phyloP scores from a whole-genome alignment of 2,113 vertebrate species.

The Glaucidium brasilianum region DNA sequence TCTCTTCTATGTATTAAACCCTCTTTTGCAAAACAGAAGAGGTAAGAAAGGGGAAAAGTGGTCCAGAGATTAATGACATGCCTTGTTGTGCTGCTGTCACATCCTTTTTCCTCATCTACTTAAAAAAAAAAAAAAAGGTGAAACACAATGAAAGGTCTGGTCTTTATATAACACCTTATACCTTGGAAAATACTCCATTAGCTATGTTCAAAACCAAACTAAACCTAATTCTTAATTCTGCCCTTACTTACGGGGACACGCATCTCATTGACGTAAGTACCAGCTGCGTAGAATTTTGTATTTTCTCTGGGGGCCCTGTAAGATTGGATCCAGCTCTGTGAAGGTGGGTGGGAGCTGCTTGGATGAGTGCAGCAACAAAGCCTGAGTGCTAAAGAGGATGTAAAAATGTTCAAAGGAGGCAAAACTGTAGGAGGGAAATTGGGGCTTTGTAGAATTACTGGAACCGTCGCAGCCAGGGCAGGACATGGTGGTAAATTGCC shows the following conservation, averaged over 20 bases:
- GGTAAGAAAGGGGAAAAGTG: neutral
- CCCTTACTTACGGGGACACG: neutral
- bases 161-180: neutral
- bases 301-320: neutral
- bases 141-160: neutral
- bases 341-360: slow-evolving; percentile 10
- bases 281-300: neutral
- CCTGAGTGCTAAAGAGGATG: neutral
- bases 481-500: neutral
- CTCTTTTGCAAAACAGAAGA: neutral
- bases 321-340: neutral
- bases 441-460: neutral
- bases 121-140: neutral
- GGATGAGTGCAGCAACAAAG: neutral
- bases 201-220: neutral
- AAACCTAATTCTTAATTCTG: neutral
- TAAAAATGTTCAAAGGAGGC: neutral
- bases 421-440: neutral
- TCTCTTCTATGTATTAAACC: neutral
- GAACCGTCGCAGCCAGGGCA: accelerated
- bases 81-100: neutral
- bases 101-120: neutral
- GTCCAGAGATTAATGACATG: neutral
- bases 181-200: neutral
- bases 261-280: neutral